Evolutionary conservation across 2,113 vertebrate species (phyloP).

Genomic region (Erythrocebus patas): DNA sequence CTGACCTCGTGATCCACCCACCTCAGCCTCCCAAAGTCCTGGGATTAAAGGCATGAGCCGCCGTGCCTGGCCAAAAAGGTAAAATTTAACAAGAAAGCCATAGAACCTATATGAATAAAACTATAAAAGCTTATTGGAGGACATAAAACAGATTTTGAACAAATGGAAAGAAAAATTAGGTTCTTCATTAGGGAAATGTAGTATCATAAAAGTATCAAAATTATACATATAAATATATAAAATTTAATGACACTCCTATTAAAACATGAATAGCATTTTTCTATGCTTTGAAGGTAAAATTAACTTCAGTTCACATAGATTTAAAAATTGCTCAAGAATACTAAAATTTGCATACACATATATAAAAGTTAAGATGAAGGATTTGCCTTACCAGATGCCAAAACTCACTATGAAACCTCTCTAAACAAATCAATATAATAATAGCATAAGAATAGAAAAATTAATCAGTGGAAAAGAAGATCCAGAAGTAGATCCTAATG

Average conservation of each 20-base stretch:
- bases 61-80: neutral
- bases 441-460: slow-evolving; percentile 2
- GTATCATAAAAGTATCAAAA: slow-evolving; percentile 62
- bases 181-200: slow-evolving; percentile 51
- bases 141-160: slow-evolving; percentile 59
- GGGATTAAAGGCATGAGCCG: too few species aligned
- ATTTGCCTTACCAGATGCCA: neutral
- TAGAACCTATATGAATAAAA: slow-evolving; percentile 35
- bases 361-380: neutral
- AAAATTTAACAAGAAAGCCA: slow-evolving; percentile 41
- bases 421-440: neutral
- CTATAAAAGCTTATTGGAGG: slow-evolving; percentile 60
- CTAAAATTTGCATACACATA: neutral
- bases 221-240: slow-evolving; percentile 45
- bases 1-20: too few species aligned
- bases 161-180: slow-evolving; percentile 57
- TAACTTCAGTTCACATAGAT: neutral
- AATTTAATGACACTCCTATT: slow-evolving; percentile 50
- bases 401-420: neutral
- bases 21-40: too few species aligned
- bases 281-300: slow-evolving; percentile 33
- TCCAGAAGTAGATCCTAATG: neutral
- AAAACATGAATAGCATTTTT: slow-evolving; percentile 51
- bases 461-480: neutral
- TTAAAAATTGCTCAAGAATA: neutral